Evolutionary conservation across 2,113 vertebrate genomes (phyloP).

Genomic region (Ictidomys tridecemlineatus): DNA sequence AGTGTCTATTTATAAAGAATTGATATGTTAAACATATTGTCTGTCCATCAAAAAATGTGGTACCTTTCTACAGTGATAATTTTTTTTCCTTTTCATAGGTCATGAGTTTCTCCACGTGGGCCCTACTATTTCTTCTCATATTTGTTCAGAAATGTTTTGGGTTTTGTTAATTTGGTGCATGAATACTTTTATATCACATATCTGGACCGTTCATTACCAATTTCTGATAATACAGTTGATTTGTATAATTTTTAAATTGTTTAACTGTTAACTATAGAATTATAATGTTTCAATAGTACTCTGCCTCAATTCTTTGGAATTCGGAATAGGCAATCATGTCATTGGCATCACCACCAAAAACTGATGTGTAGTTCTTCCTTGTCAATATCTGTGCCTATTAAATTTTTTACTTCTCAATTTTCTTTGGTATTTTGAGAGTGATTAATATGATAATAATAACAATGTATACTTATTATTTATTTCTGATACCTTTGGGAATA

Average conservation of each 20-base stretch:
- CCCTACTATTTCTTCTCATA: not conserved
- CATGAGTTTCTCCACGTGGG: not conserved
- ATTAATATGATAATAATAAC: not conserved
- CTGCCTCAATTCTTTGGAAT: not conserved
- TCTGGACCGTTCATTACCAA: not conserved
- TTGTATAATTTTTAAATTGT: not conserved
- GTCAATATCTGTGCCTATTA: not conserved
- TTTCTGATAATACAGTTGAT: not conserved
- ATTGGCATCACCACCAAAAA: not conserved
- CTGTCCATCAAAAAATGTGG: not conserved
- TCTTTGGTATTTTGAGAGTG: not conserved
- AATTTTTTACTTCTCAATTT: not conserved
- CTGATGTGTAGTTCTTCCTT: no score
- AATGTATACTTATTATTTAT: not conserved
- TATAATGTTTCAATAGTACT: not conserved
- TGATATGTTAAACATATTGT: not conserved
- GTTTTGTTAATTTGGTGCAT: not conserved
- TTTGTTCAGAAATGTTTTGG: not conserved
- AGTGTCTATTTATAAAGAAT: not conserved
- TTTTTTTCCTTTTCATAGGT: not conserved
- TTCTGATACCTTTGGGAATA: not conserved
- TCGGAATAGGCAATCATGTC: not conserved
- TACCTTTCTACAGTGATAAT: not conserved
- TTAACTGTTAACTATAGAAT: not conserved
- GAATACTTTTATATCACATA: not conserved